Percentiles rank a stretch among this genome's conserved stretches.
Evolutionary conservation across 53 echinoderm and acorn worm species (phyloP).

Genomic region (Antedon mediterranea): DNA sequence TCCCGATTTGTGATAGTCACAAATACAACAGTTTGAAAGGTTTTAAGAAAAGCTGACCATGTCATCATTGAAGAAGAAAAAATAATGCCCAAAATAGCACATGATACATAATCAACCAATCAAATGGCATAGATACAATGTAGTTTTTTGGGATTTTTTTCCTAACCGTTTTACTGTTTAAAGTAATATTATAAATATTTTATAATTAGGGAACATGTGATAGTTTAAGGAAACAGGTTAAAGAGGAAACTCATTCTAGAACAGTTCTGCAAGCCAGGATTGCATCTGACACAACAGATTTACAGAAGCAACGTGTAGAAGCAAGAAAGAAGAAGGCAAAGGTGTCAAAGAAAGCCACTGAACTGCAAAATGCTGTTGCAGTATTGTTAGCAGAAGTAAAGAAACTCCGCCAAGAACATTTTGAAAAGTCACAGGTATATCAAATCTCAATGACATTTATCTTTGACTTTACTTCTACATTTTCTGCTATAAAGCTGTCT

Average conservation of each 20-base stretch:
- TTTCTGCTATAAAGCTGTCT: too few relatives aligned
- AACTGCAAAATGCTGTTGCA: slow-evolving; percentile 53
- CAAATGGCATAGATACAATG: too few relatives aligned
- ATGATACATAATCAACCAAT: too few relatives aligned
- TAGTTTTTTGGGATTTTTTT: too few relatives aligned
- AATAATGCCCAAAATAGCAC: too few relatives aligned
- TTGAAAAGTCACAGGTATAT: slow-evolving; percentile 44
- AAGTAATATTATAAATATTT: too few relatives aligned
- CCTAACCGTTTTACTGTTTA: too few relatives aligned
- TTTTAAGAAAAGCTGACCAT: too few relatives aligned
- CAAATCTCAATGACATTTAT: background rate
- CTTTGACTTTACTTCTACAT: too few relatives aligned
- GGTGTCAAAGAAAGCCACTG: slow-evolving; percentile 58
- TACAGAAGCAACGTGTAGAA: slow-evolving; percentile 66
- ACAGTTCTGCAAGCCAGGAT: slow-evolving; percentile 94
- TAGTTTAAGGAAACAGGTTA: slow-evolving; percentile 64
- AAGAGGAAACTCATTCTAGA: slow-evolving; percentile 80
- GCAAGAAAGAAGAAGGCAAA: slow-evolving; percentile 93
- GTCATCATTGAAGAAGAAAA: too few relatives aligned
- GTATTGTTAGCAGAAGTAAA: slow-evolving; percentile 40
- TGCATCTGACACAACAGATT: slow-evolving; percentile 61
- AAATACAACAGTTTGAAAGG: too few relatives aligned
- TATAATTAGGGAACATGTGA: slow-evolving; percentile 48
- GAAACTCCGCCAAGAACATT: slow-evolving; percentile 39
- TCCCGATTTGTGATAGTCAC: too few relatives aligned